phyloP scores from a whole-genome alignment of 2,888 invertebrate species.

The Patella caerulea region DNA sequence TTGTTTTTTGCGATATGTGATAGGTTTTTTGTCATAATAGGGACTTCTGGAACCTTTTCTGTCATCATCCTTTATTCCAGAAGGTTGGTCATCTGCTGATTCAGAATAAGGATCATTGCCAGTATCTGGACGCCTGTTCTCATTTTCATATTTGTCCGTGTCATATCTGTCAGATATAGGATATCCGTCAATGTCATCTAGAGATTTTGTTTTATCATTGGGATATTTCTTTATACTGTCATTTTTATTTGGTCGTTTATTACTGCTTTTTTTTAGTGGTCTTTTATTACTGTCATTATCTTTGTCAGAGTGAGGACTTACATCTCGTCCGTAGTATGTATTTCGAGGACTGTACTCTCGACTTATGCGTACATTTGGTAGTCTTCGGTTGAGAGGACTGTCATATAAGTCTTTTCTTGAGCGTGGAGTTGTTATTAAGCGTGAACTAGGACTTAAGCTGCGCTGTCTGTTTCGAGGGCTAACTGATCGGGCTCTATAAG shows the following conservation, averaged over 20 bases:
- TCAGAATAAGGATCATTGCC: background rate
- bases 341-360: background rate
- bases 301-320: background rate
- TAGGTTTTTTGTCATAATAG: background rate
- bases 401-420: background rate
- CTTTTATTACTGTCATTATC: background rate
- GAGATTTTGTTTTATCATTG: too few relatives aligned
- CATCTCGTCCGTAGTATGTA: background rate
- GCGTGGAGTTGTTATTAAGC: background rate
- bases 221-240: too few relatives aligned
- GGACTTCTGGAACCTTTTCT: background rate
- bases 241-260: too few relatives aligned
- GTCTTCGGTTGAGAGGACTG: background rate
- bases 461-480: slow-evolving; percentile 52
- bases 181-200: too few relatives aligned
- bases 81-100: background rate
- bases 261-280: too few relatives aligned
- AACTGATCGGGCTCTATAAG: slow-evolving; percentile 48
- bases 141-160: too few relatives aligned
- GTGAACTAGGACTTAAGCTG: slow-evolving; percentile 29
- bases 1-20: background rate
- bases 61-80: too few relatives aligned
- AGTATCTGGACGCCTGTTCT: background rate
- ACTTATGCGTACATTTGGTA: slow-evolving; percentile 6
- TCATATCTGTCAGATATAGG: too few relatives aligned